Conservation (phyloP, 2,888 invertebrate genomes). For the Bursaphelenchus okinawaensis region DNA sequence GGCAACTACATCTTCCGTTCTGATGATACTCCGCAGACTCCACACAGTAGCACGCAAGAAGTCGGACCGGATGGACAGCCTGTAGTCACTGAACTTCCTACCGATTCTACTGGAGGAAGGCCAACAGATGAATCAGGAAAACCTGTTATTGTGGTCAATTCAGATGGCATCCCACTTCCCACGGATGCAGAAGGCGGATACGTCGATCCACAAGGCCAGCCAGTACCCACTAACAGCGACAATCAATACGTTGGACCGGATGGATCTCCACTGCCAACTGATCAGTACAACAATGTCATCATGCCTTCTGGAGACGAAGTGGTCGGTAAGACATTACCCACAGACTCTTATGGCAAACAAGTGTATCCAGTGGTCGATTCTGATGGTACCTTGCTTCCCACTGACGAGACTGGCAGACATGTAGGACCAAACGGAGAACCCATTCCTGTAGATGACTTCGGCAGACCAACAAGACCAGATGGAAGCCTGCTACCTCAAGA, state of each 20-base stretch:
- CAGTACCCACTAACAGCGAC: slow-evolving; percentile 12
- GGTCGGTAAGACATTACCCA: slow-evolving; percentile 21
- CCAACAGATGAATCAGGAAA: slow-evolving; percentile 6
- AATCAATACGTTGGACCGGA: slow-evolving; percentile 31
- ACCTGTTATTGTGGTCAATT: slow-evolving; percentile 11
- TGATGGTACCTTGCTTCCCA: slow-evolving; percentile 25
- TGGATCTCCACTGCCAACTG: slow-evolving; percentile 36
- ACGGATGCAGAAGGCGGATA: slow-evolving; percentile 26
- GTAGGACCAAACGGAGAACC: slow-evolving; percentile 25
- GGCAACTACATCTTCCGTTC: slow-evolving; percentile 14
- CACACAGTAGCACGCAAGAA: background rate
- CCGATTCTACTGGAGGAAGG: slow-evolving; percentile 17
- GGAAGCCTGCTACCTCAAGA: slow-evolving; percentile 32
- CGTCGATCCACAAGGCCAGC: slow-evolving; percentile 15
- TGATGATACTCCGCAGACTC: background rate
- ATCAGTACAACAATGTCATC: slow-evolving; percentile 20
- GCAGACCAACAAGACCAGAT: slow-evolving; percentile 25
- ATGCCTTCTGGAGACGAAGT: slow-evolving; percentile 14
- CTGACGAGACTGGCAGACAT: slow-evolving; percentile 20
- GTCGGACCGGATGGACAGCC: background rate
- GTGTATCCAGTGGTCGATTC: slow-evolving; percentile 21
- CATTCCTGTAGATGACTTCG: slow-evolving; percentile 19
- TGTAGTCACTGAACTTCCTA: slow-evolving; percentile 12
- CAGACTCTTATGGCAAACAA: slow-evolving; percentile 21
- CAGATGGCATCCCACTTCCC: slow-evolving; percentile 20